A percentile compares a stretch with the other conserved stretches of the same genome.
Conservation (phyloP, 2,113 vertebrate genomes). For the Ophiodon elongatus region DNA sequence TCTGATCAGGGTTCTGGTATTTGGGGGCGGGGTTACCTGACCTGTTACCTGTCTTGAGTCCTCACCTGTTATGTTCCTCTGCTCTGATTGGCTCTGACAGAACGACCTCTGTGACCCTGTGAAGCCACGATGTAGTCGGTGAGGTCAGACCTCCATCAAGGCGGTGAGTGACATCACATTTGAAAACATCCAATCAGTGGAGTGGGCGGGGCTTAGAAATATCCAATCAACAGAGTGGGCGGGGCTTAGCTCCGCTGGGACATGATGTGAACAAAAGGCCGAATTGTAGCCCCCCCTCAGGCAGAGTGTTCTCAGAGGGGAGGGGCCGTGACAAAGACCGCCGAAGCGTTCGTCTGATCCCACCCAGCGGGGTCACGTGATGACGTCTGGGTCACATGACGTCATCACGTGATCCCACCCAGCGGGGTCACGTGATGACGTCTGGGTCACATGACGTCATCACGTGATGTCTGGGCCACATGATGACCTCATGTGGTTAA, state of each 20-base stretch:
- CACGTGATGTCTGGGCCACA: too few relatives aligned
- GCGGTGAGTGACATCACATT: conserved; percentile 1
- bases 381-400: too few relatives aligned
- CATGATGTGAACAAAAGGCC: conserved; percentile 88
- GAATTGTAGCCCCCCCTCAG: conserved; percentile 80
- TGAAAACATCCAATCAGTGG: background rate
- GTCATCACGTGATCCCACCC: too few relatives aligned
- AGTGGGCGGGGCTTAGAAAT: background rate
- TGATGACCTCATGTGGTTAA: too few relatives aligned
- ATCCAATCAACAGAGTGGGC: background rate
- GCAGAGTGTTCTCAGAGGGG: conserved; percentile 76
- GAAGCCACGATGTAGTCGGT: background rate
- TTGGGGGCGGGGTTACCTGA: background rate
- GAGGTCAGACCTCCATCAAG: too few relatives aligned
- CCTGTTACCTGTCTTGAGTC: too few relatives aligned
- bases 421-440: too few relatives aligned
- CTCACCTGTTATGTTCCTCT: background rate
- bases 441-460: too few relatives aligned
- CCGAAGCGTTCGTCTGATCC: conserved; percentile 85
- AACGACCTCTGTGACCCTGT: background rate
- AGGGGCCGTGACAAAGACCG: conserved; percentile 78
- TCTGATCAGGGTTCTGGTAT: conserved; percentile 69
- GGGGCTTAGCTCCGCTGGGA: conserved; percentile 44
- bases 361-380: background rate
- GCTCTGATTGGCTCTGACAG: conserved; percentile 20